Evolutionary conservation across 2,888 invertebrate genomes (phyloP), one percentile per base, ranked within the genome.

Genomic region (Shargacucullia verbasci): DNA sequence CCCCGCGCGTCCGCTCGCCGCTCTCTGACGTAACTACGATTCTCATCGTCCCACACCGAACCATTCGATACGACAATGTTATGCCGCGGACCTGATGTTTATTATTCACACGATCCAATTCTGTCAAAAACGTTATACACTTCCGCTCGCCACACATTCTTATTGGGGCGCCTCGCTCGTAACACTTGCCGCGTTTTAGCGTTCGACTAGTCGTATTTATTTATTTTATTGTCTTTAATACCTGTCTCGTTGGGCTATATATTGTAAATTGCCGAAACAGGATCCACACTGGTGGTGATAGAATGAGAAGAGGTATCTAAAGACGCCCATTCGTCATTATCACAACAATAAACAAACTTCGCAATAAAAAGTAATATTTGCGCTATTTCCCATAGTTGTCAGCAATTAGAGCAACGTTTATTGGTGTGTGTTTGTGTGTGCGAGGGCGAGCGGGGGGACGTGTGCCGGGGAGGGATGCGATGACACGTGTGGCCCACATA

Each of bases 401-500:
- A 87, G 90, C 88, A 90, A 92, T 92, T 91, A 91, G 88, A 89
- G 81, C 88, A 85, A 80, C 76, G 84, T 84, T 83, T 77, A 84
- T 76, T 83, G 77, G 81, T 70, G 83, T 77, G 84, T 76, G 80
- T 70, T 80, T 70, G 83, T 77, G 84, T 76, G 80, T 70, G 79
- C 56, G 73, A 56, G 64, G 50, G 46, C 64, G 4, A 20, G 46
- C n/a, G 60, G 49, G 41, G 60, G 57, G 46, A 46, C 47, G 25
- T 47, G 31, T 34, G 50, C 29, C 25, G 54, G 50, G 68, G 57
- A 58, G 57, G 59, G 65, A 76, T 80, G 70, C 70, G 76, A 77
- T 80, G 90, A 89, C 92, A 93, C 92, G 92, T 92, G 93, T 92
- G 92, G 85, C 91, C 91, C 90, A 91, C 89, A 92, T 91, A 88